phyloP scores from a whole-genome alignment of 2,113 vertebrate species.

The Melanerpes aurifrons region DNA sequence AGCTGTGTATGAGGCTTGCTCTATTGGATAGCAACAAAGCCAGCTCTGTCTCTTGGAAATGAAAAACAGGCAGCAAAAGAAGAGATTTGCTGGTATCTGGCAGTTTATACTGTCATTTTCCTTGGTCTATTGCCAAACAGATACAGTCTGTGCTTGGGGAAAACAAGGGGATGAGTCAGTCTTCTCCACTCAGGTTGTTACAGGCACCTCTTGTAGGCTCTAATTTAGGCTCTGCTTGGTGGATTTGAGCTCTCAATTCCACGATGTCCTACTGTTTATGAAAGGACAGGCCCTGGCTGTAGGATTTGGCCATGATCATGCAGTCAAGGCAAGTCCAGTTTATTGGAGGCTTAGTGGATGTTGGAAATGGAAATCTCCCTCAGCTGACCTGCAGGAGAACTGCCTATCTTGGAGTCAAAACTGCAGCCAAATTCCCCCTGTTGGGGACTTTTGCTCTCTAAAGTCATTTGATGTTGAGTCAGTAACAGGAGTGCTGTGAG shows the following conservation, averaged over 20 bases:
- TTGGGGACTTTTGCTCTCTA: neutral
- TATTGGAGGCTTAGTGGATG: neutral
- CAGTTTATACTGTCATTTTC: constrained; percentile 61
- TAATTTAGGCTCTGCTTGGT: neutral
- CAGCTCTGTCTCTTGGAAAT: neutral
- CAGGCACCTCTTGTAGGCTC: neutral
- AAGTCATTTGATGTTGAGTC: neutral
- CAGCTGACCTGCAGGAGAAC: neutral
- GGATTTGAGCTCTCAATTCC: neutral
- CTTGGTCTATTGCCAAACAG: constrained; percentile 54
- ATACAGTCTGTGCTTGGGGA: constrained; percentile 54
- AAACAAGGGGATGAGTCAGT: constrained; percentile 59
- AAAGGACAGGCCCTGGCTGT: neutral
- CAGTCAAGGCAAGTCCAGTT: neutral
- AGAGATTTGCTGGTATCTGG: constrained; percentile 43
- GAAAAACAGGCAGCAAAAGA: constrained; percentile 30
- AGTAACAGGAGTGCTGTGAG: rapidly evolving
- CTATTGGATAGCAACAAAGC: neutral
- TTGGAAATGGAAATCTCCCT: neutral
- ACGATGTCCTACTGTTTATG: neutral
- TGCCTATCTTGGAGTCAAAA: neutral
- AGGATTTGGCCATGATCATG: neutral
- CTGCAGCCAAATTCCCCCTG: neutral
- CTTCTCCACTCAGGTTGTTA: neutral
- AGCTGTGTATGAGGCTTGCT: neutral